Percentiles rank a stretch among this genome's conserved stretches.
Evolutionary conservation across 1,140 invertebrate species (phyloP).

Genomic region (Drosophila bocki): DNA sequence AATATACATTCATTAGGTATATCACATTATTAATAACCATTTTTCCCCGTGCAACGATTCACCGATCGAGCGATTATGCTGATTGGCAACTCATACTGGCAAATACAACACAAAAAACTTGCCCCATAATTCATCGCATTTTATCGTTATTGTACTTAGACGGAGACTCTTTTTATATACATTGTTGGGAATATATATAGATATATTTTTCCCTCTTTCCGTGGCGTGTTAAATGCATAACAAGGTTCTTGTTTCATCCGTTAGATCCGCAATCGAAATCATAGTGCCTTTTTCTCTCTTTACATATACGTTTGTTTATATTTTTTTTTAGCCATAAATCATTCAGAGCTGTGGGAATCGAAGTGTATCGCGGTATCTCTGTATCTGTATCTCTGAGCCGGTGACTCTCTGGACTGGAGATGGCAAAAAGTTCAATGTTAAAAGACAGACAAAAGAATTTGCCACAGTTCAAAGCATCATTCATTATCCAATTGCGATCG

Average conservation of each 20-base stretch:
- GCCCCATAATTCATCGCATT: slow-evolving; percentile 77
- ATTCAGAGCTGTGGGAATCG: slow-evolving; percentile 79
- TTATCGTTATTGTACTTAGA: slow-evolving; percentile 66
- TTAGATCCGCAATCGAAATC: slow-evolving; percentile 77
- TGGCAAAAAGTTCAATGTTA: slow-evolving; percentile 81
- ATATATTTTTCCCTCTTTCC: slow-evolving; percentile 21
- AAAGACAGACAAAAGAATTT: slow-evolving; percentile 76
- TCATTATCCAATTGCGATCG: slow-evolving; percentile 74
- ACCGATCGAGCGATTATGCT: slow-evolving; percentile 51
- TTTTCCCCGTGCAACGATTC: slow-evolving; percentile 28
- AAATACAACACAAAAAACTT: slow-evolving; percentile 64
- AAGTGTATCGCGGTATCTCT: slow-evolving; percentile 44
- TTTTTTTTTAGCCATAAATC: slow-evolving; percentile 68
- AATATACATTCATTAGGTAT: background rate
- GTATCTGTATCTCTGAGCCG: slow-evolving; percentile 51
- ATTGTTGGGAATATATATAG: slow-evolving; percentile 14
- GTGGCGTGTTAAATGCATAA: slow-evolving; percentile 79
- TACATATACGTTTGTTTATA: slow-evolving; percentile 53
- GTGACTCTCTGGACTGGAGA: slow-evolving; percentile 39
- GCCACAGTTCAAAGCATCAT: slow-evolving; percentile 80
- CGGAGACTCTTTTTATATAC: slow-evolving; percentile 50
- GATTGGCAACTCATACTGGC: slow-evolving; percentile 47
- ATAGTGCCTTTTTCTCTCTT: slow-evolving; percentile 64
- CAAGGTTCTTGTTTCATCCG: slow-evolving; percentile 83
- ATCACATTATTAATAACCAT: background rate